Base-by-base conservation (phyloP, 2,113 vertebrate genomes). In the Plectropomus leopardus region DNA sequence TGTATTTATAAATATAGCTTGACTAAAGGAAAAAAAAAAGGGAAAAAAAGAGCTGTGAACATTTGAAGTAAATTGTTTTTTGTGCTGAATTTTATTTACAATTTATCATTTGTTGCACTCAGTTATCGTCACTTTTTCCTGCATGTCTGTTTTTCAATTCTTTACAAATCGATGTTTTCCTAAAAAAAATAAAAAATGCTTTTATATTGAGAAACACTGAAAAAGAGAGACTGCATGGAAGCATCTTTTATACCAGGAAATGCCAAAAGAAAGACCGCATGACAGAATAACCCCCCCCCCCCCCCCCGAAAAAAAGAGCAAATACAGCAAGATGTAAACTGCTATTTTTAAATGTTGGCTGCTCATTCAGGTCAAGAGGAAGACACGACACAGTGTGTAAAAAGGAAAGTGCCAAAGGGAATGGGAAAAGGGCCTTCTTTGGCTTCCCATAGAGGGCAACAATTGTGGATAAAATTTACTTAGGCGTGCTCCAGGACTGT, bases 321-420 rank as follows among this genome's bases (percentile, higher is more conserved):
- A 80, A 71, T 40, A 76, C 55, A 82, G 69, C 58, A 76, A 82
- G 47, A 82, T 59, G 30, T 65, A 66, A 75, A 72, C 28, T 80
- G n/a, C 74, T 83, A 82, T 89, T 84, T 87, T 85, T 86, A 82
- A 86, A 88, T 71, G 82, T 36, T 69, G 84, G 83, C 80, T 92
- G 85, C 74, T 85, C 81, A 23, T 86, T 77, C 50, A 87, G 85
- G 89, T 90, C 88, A 89, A 78, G 77, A 26, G 54, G 60, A 86
- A 91, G 84, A 74, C 78, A 71, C 0, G 21, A 19, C 7, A 30
- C 53, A 76, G 61, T 59, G 42, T 79, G 45, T 64, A 67, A 68
- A n/a, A 86, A 85, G 70, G 54, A 72, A 89, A 86, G 67, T 47
- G 87, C 92, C 79, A 64, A 69, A 42, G 86, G 87, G 90, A 84